phyloP scores from a whole-genome alignment of 2,888 invertebrate genomes.

The Chrysolina oricalcia region DNA sequence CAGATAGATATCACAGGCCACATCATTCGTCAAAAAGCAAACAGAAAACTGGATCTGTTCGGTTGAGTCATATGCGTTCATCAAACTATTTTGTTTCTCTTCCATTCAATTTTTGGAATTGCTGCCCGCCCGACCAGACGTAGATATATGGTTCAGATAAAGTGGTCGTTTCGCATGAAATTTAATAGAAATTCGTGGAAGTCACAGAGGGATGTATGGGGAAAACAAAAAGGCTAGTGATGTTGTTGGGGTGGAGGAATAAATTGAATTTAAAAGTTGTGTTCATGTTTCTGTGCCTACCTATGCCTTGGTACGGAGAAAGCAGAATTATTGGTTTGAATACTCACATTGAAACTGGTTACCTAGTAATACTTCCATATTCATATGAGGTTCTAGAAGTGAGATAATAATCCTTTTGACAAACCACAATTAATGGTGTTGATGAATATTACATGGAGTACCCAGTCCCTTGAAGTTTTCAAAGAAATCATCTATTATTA shows the following conservation, averaged over 20 bases:
- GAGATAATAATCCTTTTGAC: too few species aligned
- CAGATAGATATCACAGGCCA: neutral
- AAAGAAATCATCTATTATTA: too few species aligned
- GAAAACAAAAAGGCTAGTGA: conserved; percentile 27
- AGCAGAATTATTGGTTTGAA: neutral
- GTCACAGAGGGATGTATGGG: conserved; percentile 38
- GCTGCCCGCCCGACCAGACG: conserved; percentile 61
- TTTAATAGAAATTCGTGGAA: conserved; percentile 38
- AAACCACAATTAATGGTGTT: too few species aligned
- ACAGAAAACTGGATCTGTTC: neutral
- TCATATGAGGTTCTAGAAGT: too few species aligned
- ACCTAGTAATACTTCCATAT: too few species aligned
- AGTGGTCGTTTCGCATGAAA: conserved; percentile 58
- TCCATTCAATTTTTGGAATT: conserved; percentile 67
- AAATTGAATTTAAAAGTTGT: neutral
- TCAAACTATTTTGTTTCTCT: conserved; percentile 36
- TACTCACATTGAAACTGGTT: neutral
- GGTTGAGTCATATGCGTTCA: neutral
- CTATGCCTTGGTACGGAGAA: neutral
- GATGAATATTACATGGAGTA: too few species aligned
- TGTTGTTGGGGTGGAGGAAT: conserved; percentile 7
- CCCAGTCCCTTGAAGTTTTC: too few species aligned
- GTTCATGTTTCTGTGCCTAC: neutral
- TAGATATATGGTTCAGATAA: conserved; percentile 68
- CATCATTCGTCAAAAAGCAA: neutral